Evolutionary conservation across 2,888 invertebrate species (phyloP).

Genomic region (Platynereis dumerilii): DNA sequence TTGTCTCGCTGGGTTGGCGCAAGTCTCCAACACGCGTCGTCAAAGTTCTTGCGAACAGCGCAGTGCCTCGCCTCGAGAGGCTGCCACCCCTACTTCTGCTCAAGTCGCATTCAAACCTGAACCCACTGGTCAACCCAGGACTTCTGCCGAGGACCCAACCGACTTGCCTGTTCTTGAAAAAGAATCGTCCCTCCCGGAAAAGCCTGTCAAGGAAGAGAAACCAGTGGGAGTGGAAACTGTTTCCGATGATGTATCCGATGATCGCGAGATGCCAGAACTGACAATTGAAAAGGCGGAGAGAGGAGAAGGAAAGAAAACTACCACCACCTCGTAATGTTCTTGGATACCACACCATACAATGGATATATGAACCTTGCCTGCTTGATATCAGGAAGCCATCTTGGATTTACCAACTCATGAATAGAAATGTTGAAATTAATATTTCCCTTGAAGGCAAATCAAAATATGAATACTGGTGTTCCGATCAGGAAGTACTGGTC

Average conservation of each 20-base stretch:
- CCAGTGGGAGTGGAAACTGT: neutral
- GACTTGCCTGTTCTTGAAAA: slow-evolving; percentile 2
- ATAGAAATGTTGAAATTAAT: too few relatives aligned
- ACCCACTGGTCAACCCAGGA: neutral
- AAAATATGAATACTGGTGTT: too few relatives aligned
- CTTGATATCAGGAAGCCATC: too few relatives aligned
- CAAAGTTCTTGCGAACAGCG: slow-evolving; percentile 3
- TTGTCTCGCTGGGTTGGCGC: slow-evolving; percentile 1
- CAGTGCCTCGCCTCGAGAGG: neutral
- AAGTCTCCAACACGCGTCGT: neutral
- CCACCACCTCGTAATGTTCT: too few relatives aligned
- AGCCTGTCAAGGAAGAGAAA: neutral
- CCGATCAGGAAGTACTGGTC: too few relatives aligned
- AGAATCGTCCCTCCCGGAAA: neutral
- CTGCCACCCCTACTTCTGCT: neutral
- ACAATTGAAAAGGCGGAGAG: neutral
- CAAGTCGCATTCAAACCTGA: neutral
- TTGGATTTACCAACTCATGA: too few relatives aligned
- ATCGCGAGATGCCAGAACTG: slow-evolving; percentile 2
- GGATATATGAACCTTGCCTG: too few relatives aligned
- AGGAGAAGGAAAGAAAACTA: too few relatives aligned
- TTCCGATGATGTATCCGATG: neutral
- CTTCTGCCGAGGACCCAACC: too few relatives aligned
- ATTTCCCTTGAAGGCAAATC: too few relatives aligned
- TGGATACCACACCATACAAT: too few relatives aligned